Percentiles rank a stretch among this genome's conserved stretches.
Conservation (phyloP, 2,797 vertebrate species). For the Tragopan temminckii region DNA sequence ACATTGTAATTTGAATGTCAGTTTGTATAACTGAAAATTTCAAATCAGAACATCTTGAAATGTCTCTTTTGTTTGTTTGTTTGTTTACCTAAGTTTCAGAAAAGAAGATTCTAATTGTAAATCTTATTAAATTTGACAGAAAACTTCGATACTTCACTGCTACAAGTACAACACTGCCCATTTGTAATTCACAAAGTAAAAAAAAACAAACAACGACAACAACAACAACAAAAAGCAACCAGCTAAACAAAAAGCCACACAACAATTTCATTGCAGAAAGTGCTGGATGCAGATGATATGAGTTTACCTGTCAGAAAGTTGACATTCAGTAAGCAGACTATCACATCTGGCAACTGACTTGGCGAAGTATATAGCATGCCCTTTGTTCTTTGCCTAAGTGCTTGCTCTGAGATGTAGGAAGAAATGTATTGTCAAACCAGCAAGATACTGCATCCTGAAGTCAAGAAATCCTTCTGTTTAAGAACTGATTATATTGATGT, state of each 20-base stretch:
- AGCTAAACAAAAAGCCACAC: no score
- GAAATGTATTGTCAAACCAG: not conserved
- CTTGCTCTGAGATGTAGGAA: not conserved
- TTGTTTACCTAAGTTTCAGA: not conserved
- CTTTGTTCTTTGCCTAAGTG: not conserved
- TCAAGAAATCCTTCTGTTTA: not conserved
- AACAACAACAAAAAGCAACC: no score
- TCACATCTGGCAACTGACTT: not conserved
- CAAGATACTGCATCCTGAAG: not conserved
- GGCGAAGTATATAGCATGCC: rapidly evolving
- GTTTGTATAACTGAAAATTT: not conserved
- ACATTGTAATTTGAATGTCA: not conserved
- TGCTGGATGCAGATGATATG: not conserved
- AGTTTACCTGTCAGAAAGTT: not conserved
- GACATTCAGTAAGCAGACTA: not conserved
- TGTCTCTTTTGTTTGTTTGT: not conserved
- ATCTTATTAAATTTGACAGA: not conserved
- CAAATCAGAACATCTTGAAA: not conserved
- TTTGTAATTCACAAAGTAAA: not conserved
- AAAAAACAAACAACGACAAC: no score
- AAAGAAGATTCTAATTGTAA: not conserved
- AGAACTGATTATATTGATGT: not conserved
- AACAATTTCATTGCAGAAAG: not conserved
- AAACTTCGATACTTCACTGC: not conserved
- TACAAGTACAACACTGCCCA: rapidly evolving